Conservation (phyloP, 2,797 vertebrate genomes). For the Myiothlypis chrysogaster region DNA sequence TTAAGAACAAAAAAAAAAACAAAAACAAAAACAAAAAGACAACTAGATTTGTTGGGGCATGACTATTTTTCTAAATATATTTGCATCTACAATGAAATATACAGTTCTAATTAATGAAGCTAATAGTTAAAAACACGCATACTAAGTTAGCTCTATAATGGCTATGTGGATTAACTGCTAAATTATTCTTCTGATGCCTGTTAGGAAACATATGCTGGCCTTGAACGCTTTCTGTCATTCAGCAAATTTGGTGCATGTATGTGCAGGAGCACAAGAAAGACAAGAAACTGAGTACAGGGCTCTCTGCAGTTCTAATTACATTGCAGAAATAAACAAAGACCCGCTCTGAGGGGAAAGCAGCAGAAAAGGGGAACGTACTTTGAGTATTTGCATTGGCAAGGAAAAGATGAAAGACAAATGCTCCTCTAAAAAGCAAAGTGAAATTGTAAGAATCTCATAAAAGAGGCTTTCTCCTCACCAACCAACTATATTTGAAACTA, state of each 20-base stretch:
- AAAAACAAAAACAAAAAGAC: background rate
- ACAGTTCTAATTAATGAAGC: background rate
- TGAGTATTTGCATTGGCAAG: background rate
- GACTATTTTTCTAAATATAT: conserved; percentile 57
- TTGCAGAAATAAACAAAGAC: background rate
- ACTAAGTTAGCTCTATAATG: background rate
- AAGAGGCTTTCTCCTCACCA: background rate
- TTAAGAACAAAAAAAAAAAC: conserved; percentile 74
- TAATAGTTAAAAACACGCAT: background rate
- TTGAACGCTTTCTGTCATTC: background rate
- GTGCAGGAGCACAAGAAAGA: background rate
- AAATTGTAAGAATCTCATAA: background rate
- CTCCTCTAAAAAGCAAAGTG: background rate
- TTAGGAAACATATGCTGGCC: background rate
- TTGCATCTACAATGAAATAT: conserved; percentile 45
- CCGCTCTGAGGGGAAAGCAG: background rate
- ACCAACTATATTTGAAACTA: background rate
- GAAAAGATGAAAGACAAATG: background rate
- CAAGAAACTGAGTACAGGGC: background rate
- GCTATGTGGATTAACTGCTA: background rate
- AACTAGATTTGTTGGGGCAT: conserved; percentile 70
- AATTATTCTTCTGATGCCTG: background rate
- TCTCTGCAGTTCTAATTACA: background rate
- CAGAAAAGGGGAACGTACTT: background rate
- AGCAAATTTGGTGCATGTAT: background rate